Evolutionary conservation across 1,140 invertebrate genomes (phyloP).

Genomic region (Drosophila pseudoananassae): DNA sequence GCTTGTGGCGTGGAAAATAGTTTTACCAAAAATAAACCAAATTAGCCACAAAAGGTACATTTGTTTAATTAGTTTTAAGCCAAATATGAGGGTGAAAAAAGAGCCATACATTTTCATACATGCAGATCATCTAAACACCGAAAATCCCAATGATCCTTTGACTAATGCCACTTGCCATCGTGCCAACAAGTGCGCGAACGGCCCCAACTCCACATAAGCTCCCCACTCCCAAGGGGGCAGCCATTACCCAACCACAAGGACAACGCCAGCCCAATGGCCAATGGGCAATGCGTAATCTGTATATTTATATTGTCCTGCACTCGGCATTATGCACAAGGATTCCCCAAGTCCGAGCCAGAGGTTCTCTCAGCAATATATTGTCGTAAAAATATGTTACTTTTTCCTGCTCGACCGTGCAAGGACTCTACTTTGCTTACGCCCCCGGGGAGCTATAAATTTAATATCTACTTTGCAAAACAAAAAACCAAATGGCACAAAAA

Average conservation of each 20-base stretch:
- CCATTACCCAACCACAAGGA: constrained; percentile 55
- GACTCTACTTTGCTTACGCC: constrained; percentile 79
- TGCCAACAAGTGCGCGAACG: constrained; percentile 25
- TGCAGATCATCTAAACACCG: constrained; percentile 54
- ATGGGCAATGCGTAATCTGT: constrained; percentile 69
- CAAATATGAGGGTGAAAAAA: constrained; percentile 40
- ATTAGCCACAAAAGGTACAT: constrained; percentile 73
- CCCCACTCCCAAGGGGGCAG: constrained; percentile 40
- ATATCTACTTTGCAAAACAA: constrained; percentile 83
- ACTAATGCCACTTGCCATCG: constrained; percentile 62
- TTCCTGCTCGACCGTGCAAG: constrained; percentile 30
- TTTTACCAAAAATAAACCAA: constrained; percentile 30
- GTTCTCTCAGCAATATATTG: constrained; percentile 71
- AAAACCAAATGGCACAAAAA: constrained; percentile 68
- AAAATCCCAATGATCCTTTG: constrained; percentile 34
- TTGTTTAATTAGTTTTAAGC: constrained; percentile 73
- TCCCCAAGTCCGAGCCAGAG: constrained; percentile 50
- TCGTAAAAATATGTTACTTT: constrained; percentile 82
- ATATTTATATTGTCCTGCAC: constrained; percentile 77
- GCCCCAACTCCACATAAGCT: constrained; percentile 19
- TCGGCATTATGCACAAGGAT: constrained; percentile 76
- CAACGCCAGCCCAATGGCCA: constrained; percentile 45
- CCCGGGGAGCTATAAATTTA: constrained; percentile 83
- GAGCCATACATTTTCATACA: constrained; percentile 15
- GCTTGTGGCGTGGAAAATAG: constrained; percentile 6